Conservation (phyloP, 2,113 vertebrate genomes). For the Glaucomys volans region DNA sequence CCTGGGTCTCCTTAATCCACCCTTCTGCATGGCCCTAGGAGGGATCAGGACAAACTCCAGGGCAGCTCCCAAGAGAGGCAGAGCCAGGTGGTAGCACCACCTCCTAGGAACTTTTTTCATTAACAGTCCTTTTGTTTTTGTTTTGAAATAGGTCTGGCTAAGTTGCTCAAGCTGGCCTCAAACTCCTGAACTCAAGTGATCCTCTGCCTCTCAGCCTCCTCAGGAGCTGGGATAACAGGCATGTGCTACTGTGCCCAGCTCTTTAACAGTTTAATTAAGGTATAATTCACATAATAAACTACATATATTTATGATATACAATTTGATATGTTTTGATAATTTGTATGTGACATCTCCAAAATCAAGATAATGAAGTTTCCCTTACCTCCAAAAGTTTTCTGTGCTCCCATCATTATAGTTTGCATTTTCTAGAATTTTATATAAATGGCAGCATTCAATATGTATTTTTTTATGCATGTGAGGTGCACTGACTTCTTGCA, state of each 20-base stretch:
- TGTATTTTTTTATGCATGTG: neutral
- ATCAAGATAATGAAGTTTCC: neutral
- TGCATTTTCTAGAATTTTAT: neutral
- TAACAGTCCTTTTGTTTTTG: neutral
- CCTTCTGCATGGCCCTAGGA: neutral
- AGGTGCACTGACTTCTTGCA: neutral
- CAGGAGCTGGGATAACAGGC: neutral
- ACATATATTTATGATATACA: neutral
- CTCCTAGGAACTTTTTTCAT: neutral
- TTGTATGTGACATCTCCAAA: neutral
- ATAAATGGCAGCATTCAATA: neutral
- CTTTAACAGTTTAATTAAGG: neutral
- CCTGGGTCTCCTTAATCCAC: neutral
- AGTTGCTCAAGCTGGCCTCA: neutral
- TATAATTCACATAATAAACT: neutral
- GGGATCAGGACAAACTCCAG: neutral
- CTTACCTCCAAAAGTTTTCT: neutral
- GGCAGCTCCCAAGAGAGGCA: neutral
- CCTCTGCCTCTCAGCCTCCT: neutral
- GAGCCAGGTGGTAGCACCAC: neutral
- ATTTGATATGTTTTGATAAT: conserved; percentile 20
- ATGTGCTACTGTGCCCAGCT: neutral
- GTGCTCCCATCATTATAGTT: neutral
- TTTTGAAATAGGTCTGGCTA: neutral
- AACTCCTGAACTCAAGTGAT: neutral